Conservation (phyloP, 2,797 vertebrate species). For the Sebastes elongatus region DNA sequence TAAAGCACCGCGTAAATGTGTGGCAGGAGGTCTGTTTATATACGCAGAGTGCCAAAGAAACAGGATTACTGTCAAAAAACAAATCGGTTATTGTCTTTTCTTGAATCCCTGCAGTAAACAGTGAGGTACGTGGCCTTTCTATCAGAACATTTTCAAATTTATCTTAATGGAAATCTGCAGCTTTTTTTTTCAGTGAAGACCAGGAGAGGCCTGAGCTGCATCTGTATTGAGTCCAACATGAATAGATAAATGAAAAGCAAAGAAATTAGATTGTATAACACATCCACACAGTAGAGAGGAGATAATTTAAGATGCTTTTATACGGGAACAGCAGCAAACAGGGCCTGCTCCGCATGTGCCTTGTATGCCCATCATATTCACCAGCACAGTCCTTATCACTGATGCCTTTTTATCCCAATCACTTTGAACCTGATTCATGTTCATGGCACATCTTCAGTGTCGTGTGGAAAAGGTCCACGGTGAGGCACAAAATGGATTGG, state of each 20-base stretch:
- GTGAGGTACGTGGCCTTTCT: conserved; percentile 24
- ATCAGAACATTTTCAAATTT: conserved; percentile 32
- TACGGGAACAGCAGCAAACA: conserved; percentile 10
- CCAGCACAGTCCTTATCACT: conserved; percentile 22
- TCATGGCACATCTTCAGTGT: conserved; percentile 31
- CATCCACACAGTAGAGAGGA: neutral
- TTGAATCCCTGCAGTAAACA: conserved; percentile 32
- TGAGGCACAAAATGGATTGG: conserved; percentile 48
- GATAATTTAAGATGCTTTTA: conserved; percentile 20
- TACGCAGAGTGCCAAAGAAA: neutral
- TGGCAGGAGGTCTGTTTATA: neutral
- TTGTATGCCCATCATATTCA: neutral
- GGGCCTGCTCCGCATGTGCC: neutral
- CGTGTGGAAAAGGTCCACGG: conserved; percentile 38
- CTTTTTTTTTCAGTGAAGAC: conserved; percentile 19
- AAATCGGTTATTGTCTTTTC: conserved; percentile 38
- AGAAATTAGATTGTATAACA: conserved; percentile 11
- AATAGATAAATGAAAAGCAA: conserved; percentile 15
- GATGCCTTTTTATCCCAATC: conserved; percentile 27
- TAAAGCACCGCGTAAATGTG: neutral
- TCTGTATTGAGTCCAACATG: conserved; percentile 31
- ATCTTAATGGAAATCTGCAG: conserved; percentile 70
- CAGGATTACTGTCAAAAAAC: conserved; percentile 21
- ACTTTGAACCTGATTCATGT: conserved; percentile 41
- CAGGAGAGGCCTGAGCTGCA: conserved; percentile 19